A percentile compares a stretch with the other conserved stretches of the same genome.
phyloP scores from a whole-genome alignment of 2,888 invertebrate genomes.

The Drosophila helvetica region DNA sequence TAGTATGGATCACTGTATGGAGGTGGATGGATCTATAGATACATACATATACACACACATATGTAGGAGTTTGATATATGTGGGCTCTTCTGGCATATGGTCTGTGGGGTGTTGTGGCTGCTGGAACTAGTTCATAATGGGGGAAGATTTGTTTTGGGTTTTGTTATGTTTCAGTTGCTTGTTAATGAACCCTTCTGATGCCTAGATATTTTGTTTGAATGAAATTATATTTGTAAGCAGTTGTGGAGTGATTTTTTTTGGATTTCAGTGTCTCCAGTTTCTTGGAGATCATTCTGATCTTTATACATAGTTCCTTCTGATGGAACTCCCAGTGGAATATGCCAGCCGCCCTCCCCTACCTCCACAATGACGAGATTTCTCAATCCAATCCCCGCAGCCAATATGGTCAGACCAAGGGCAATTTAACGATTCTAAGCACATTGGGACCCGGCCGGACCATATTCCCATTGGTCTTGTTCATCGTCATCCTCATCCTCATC shows the following conservation, averaged over 20 bases:
- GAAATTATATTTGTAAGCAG: too few species aligned
- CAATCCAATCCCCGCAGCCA: slow-evolving; percentile 47
- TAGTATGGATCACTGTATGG: slow-evolving; percentile 13
- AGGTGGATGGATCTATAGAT: slow-evolving; percentile 9
- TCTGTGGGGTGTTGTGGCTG: slow-evolving; percentile 32
- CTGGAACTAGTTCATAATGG: slow-evolving; percentile 40
- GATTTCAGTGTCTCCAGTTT: too few species aligned
- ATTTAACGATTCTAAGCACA: slow-evolving; percentile 69
- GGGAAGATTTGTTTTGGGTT: slow-evolving; percentile 18
- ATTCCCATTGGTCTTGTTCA: slow-evolving; percentile 52
- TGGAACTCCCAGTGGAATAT: neutral
- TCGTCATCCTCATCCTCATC: neutral
- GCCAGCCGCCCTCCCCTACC: neutral
- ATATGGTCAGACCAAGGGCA: slow-evolving; percentile 46
- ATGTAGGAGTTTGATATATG: slow-evolving; percentile 18
- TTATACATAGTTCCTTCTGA: too few species aligned
- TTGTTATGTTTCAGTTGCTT: neutral
- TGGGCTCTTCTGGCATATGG: slow-evolving; percentile 26
- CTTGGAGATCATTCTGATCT: too few species aligned
- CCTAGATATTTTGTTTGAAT: too few species aligned
- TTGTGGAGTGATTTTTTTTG: too few species aligned
- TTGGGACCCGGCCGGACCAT: slow-evolving; percentile 30
- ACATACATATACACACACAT: neutral
- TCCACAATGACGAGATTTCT: slow-evolving; percentile 47
- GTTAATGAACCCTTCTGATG: too few species aligned